Evolutionary conservation across 2,888 invertebrate species (phyloP).

Genomic region (Priocnemis perturbator): DNA sequence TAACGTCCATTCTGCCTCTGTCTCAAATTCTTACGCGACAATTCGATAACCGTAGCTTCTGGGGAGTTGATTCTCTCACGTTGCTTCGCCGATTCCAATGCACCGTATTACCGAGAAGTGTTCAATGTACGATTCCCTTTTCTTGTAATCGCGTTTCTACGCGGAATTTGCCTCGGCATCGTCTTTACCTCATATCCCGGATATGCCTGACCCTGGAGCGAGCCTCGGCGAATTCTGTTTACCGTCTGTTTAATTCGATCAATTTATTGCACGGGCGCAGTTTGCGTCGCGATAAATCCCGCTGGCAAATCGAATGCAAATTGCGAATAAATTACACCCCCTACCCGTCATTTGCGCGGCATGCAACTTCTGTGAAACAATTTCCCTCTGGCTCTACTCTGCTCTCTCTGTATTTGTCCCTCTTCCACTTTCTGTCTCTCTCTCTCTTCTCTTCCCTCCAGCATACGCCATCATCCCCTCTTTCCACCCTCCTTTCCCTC

Average conservation of each 20-base stretch:
- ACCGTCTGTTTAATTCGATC: conserved; percentile 49
- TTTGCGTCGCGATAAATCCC: conserved; percentile 52
- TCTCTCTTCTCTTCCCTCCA: conserved; percentile 15
- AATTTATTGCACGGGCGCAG: conserved; percentile 38
- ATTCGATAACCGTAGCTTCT: no score
- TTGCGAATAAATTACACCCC: conserved; percentile 65
- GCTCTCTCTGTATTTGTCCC: conserved; percentile 19
- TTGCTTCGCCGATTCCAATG: conserved; percentile 23
- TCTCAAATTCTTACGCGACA: neutral
- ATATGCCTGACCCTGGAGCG: conserved; percentile 34
- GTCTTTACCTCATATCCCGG: conserved; percentile 26
- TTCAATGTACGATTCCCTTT: neutral
- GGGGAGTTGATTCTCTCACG: no score
- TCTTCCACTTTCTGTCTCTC: conserved; percentile 22
- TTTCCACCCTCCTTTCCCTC: conserved; percentile 3
- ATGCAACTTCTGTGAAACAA: conserved; percentile 64
- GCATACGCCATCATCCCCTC: conserved; percentile 1
- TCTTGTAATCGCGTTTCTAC: conserved; percentile 3
- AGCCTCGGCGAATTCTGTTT: conserved; percentile 26
- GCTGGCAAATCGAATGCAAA: conserved; percentile 65
- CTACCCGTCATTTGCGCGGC: conserved; percentile 51
- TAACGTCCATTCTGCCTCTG: neutral
- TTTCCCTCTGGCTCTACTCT: conserved; percentile 52
- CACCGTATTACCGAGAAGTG: conserved; percentile 15
- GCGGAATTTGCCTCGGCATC: conserved; percentile 1